Conservation (phyloP, 1,140 invertebrate genomes). For the Euglossa dilemma region DNA sequence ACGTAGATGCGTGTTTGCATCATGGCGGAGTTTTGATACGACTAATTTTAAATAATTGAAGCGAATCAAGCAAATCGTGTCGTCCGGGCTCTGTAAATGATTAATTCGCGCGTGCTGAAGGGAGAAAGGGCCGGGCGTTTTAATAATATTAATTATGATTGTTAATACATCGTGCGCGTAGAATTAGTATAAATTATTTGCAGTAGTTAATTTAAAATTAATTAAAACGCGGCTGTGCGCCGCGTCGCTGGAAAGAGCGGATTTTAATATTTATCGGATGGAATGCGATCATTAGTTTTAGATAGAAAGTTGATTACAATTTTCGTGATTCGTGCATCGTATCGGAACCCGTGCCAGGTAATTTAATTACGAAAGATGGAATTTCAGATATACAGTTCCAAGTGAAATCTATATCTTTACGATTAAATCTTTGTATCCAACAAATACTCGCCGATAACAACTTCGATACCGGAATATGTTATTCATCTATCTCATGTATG, state of each 20-base stretch:
- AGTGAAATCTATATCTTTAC: background rate
- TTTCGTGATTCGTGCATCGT: no score
- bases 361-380: background rate
- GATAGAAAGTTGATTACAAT: background rate
- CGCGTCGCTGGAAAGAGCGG: no score
- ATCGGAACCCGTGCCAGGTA: no score
- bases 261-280: background rate
- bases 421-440: no score
- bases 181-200: background rate
- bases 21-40: background rate
- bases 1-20: background rate
- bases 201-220: background rate
- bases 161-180: background rate
- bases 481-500: background rate
- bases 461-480: background rate
- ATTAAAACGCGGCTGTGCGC: background rate
- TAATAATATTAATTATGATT: constrained; percentile 26
- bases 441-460: background rate
- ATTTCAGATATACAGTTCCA: background rate
- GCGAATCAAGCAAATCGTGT: background rate
- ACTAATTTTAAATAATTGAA: constrained; percentile 22
- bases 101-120: background rate
- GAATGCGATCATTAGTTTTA: background rate
- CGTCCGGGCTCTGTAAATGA: background rate
- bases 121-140: background rate